Evolutionary conservation across 2,888 invertebrate species (phyloP), one percentile per base, ranked within the genome.

Genomic region (Cybosia mesomella): DNA sequence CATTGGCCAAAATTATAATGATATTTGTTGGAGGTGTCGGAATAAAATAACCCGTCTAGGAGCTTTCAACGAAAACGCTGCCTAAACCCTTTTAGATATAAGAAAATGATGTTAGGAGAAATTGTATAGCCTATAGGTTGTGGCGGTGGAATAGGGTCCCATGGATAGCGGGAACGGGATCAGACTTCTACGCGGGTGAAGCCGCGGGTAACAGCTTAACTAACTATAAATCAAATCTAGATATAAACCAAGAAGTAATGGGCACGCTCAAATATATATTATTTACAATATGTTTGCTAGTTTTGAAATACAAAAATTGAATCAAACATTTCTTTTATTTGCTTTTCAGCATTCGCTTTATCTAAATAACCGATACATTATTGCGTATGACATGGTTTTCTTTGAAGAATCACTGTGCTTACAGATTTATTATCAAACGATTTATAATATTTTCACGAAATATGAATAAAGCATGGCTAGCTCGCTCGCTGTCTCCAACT

Each of bases 361-460:
- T 49, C 49, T 49, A 49, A 49, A 49, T 49, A 24, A 11, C 49
- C 1, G 11, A 61, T 61, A 49, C n/a, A 61, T 61, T 49, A 49
- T 49, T 13, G n/a, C 60, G 11, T 49, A 24, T 18, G 60, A 28
- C 28, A 61, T 7, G 2, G 18, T 61, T 49, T 43, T 21, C 43
- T 15, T 39, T 49, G 49, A 61, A 61, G 61, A 61, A 61, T 61
- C 43, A 10, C 61, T 10, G 24, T 28, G 49, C 28, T 49, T 32
- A 61, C 28, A 61, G 39, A 61, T 61, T 61, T 61, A 61, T 61
- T 43, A n/a, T n/a, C 18, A 28, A 49, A 11, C 61, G 28, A 61
- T 61, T 61, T 28, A 61, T 4, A 28, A 43, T 2, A n/a, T 28
- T 28, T 28, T 61, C 49, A 49, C 18, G 24, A 49, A 43, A 43